A percentile compares a stretch with the other conserved stretches of the same genome.
phyloP scores from a whole-genome alignment of 2,113 vertebrate species.

The Helogale parvula region DNA sequence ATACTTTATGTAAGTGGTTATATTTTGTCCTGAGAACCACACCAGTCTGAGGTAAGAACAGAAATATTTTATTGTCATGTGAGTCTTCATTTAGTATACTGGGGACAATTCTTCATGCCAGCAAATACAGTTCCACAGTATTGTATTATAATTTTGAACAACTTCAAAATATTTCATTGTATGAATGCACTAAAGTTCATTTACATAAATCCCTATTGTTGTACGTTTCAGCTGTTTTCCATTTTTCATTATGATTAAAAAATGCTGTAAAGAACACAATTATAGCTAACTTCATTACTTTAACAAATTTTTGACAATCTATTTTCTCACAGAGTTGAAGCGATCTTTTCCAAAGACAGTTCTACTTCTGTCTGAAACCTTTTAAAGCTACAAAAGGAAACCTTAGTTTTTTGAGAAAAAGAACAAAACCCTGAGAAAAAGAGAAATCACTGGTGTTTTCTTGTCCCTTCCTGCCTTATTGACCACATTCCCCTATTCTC shows the following conservation, averaged over 20 bases:
- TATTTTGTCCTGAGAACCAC: not conserved
- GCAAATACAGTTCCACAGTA: not conserved
- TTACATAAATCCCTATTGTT: not conserved
- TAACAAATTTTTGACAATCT: not conserved
- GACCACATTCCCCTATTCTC: not conserved
- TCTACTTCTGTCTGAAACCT: not conserved
- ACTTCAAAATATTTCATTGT: not conserved
- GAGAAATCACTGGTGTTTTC: not conserved
- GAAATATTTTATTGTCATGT: not conserved
- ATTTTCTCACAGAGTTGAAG: not conserved
- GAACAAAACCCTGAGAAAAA: not conserved
- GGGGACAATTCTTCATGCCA: not conserved
- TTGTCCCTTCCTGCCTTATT: not conserved
- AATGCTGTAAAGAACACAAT: not conserved
- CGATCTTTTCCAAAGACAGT: not conserved
- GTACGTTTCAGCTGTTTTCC: not conserved
- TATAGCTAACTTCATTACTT: not conserved
- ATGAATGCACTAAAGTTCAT: not conserved
- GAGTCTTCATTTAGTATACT: not conserved
- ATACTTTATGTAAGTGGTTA: not conserved
- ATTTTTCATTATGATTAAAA: not conserved
- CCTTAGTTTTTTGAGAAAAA: not conserved
- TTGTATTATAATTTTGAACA: not conserved
- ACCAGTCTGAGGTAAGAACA: not conserved
- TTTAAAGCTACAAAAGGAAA: not conserved